Evolutionary conservation across 2,888 invertebrate genomes (phyloP), one percentile per base, ranked within the genome.

Genomic region (Ferdinandea cuprea): DNA sequence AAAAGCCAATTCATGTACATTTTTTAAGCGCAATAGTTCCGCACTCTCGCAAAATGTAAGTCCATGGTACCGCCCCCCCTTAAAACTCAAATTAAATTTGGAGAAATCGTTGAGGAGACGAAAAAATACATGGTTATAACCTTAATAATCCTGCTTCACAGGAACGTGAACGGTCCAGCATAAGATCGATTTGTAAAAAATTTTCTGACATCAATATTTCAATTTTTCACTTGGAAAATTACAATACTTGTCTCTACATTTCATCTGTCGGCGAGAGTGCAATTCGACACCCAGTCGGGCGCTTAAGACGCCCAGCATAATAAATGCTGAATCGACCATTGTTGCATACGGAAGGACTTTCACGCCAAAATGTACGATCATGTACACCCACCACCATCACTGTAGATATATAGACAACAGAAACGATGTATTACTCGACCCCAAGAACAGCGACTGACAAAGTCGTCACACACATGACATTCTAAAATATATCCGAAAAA

Each of bases 191-290:
- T 79, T 61, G 21, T 46, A 15, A 8, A 35, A 61, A 28, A 52
- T 42, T 42, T n/a, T 42, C 61, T 35, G 30, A 46, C 42, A 68
- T 65, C 76, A 59, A 58, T 77, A 44, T 72, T 77, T 77, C 77
- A 83, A 77, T 83, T 72, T n/a, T 81, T 71, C 59, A 61, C 42
- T 42, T 15, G 42, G 28, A 66, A 76, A 61, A 71, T 65, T 71
- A 61, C 63, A 76, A 69, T 52, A 76, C 46, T 58, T 66, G 65
- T 77, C 44, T 58, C 58, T 28, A 63, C 32, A 52, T 71, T 65
- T 66, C 68, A 61, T 73, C 59, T 61, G 66, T 54, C 54, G 35
- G 50, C 13, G 58, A 58, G 35, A 32, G 19, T 63, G 61, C 68
- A 69, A 54, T 37, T 15, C 46, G 21, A 66, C 28, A 52, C 44